A percentile compares a stretch with the other conserved stretches of the same genome.
phyloP scores from a whole-genome alignment of 2,113 vertebrate species.

The Ursus arctos region DNA sequence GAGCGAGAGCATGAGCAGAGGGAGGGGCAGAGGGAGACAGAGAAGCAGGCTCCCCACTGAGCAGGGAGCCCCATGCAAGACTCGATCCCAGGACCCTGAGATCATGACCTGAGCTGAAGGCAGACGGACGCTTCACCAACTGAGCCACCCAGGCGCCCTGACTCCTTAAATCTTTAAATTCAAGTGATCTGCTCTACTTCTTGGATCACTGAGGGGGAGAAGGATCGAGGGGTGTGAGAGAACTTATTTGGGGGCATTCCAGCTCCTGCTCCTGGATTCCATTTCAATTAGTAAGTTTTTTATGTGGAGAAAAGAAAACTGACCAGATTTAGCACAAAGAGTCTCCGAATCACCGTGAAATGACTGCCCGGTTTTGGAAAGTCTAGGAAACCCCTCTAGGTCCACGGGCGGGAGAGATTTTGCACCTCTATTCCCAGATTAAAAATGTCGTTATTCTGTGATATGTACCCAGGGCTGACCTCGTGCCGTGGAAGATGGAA shows the following conservation, averaged over 20 bases:
- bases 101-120: too few species aligned
- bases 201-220: neutral
- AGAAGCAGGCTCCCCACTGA: too few species aligned
- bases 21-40: too few species aligned
- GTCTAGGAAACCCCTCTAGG: neutral
- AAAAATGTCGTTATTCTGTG: neutral
- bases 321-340: neutral
- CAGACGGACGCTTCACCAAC: too few species aligned
- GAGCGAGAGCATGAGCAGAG: too few species aligned
- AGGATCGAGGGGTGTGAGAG: neutral
- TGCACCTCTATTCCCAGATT: neutral
- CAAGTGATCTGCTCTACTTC: neutral
- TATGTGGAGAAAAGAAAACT: neutral
- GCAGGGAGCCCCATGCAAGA: too few species aligned
- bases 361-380: neutral
- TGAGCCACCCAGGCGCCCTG: too few species aligned
- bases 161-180: constrained; percentile 22
- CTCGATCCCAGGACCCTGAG: too few species aligned
- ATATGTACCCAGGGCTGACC: neutral
- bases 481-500: neutral
- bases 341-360: neutral
- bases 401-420: neutral
- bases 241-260: neutral
- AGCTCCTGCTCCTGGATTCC: neutral
- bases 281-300: neutral